phyloP scores from a whole-genome alignment of 2,113 vertebrate species.

The Callochromis pleurospilus region DNA sequence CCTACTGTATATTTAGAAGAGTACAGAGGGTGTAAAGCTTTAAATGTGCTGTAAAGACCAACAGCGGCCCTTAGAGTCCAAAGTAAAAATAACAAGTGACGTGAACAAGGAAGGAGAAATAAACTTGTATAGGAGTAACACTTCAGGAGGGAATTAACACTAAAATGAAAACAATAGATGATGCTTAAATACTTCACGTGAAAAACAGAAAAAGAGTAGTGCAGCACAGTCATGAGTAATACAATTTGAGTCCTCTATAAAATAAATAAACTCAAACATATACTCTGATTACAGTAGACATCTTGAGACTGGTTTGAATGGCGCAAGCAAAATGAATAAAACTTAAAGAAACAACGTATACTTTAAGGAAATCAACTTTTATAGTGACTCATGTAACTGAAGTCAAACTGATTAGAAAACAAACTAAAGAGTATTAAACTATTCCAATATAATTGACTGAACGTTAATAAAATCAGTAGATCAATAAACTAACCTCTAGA shows the following conservation, averaged over 20 bases:
- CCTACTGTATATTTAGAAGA: background rate
- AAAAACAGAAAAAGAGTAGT: rapidly evolving
- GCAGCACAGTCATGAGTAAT: background rate
- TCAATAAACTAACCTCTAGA: rapidly evolving
- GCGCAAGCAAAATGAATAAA: rapidly evolving
- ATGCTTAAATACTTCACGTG: rapidly evolving
- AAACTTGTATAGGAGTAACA: rapidly evolving
- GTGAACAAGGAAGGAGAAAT: background rate
- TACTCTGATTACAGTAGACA: background rate
- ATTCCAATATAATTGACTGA: background rate
- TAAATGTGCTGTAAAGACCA: background rate
- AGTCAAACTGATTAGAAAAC: background rate
- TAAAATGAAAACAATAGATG: rapidly evolving
- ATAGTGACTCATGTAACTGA: background rate
- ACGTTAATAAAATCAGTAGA: rapidly evolving
- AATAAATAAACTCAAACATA: background rate
- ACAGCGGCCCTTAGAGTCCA: conserved; percentile 49
- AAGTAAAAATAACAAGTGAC: background rate
- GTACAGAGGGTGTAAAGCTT: background rate
- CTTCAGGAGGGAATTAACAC: background rate
- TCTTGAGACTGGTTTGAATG: rapidly evolving
- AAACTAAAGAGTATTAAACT: rapidly evolving
- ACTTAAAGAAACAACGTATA: rapidly evolving
- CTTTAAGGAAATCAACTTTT: rapidly evolving
- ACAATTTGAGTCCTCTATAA: background rate